Evolutionary conservation across 92 coral and sea anemone species (phyloP), one percentile per base, ranked within the genome.

Genomic region (Muricea muricata): DNA sequence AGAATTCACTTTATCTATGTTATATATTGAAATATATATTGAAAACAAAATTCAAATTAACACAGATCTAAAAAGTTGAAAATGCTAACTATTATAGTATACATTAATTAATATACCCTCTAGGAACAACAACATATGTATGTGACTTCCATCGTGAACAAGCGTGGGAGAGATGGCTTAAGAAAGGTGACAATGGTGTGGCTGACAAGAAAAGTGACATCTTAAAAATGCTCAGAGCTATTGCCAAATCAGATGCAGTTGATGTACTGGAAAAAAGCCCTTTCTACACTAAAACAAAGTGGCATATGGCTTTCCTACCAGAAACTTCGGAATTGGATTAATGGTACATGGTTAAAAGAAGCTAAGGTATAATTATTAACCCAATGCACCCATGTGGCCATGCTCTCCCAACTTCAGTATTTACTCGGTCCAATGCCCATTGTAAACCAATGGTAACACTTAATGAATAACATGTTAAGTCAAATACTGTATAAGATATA

Each of bases 111-210:
- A n/a, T n/a, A n/a, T n/a, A n/a, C n/a, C n/a, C n/a, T n/a, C n/a
- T n/a, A 54, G 25, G 0, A 6, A 54, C 20, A 25, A 54, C 61
- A 23, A 87, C 81, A 29, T 87, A 87, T 30, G 80, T 80, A 35
- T 88, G 87, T 68, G 84, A 74, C 66, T 88, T 82, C 66, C 87
- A 82, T 55, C 84, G 84, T 10, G 87, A 82, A 52, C 76, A 83
- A 76, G 54, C 69, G 32, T 82, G 87, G 87, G 87, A 75, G 18
- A n/a, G 87, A 57, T 88, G 84, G 85, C 73, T 88, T 40, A 56
- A 75, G 20, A 87, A 87, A 65, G 70, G 67, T 39, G 87, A 71
- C 42, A 82, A 68, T 82, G 86, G 86, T 0, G 50, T 84, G 46
- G 74, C 17, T 40, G 32, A 75, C 63, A 24, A 33, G 17, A 84